These are phyloP conservation scores for Crotalus helleri DNA, from an alignment of 2,113 vertebrate genomes.

Conservation along the genomic window DNA sequence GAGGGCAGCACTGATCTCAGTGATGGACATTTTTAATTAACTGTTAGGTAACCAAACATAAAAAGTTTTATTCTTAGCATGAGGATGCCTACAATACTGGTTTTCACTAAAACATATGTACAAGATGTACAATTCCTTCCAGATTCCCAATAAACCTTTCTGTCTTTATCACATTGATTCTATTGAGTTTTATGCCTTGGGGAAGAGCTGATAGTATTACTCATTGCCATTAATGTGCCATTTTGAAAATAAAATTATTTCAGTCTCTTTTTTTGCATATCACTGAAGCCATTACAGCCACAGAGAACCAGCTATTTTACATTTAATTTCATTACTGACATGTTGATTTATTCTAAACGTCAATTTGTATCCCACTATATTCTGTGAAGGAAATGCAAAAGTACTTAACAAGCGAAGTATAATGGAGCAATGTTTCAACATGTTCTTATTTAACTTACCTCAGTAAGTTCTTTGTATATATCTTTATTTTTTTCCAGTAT, in stretches of 20 bases:
- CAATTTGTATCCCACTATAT: not conserved
- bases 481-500: constrained; percentile 48
- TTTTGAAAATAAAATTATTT: constrained; percentile 71
- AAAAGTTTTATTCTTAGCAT: not conserved
- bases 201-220: constrained; percentile 71
- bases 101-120: constrained; percentile 42
- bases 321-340: constrained; percentile 8
- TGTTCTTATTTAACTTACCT: constrained; percentile 43
- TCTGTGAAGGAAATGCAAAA: not conserved
- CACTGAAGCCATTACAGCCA: constrained; percentile 31
- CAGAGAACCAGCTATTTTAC: not conserved
- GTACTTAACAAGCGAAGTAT: not conserved
- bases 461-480: constrained; percentile 17
- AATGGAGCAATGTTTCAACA: not conserved
- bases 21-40: constrained; percentile 9
- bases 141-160: constrained; percentile 64
- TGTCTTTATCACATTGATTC: constrained; percentile 66
- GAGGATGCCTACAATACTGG: constrained; percentile 29
- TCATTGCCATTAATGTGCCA: constrained; percentile 68
- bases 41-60: not conserved
- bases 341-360: not conserved
- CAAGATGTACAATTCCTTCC: constrained; percentile 65
- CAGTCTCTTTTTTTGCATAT: constrained; percentile 34
- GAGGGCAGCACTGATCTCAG: not conserved
- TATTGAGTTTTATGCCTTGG: constrained; percentile 57